phyloP scores from a whole-genome alignment of 2,888 invertebrate species.

The Trichacis sp. region DNA sequence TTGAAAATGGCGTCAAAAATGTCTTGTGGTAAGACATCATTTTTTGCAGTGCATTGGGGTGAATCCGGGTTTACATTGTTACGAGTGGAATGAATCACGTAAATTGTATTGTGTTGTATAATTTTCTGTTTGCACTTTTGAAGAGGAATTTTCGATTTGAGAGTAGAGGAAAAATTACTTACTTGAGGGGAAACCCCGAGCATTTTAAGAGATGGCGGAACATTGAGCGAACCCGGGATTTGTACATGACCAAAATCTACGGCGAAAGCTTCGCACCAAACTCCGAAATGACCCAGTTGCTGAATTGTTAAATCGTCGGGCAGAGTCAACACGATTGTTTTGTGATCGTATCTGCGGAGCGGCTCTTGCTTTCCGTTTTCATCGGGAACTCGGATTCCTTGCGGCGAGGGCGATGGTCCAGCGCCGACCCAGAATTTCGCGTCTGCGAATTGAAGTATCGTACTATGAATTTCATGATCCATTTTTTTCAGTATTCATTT shows the following conservation, averaged over 20 bases:
- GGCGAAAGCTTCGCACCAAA: constrained; percentile 94
- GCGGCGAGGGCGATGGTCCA: constrained; percentile 83
- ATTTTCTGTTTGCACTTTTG: no score
- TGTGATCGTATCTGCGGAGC: constrained; percentile 83
- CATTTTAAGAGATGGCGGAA: constrained; percentile 93
- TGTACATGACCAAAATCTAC: constrained; percentile 91
- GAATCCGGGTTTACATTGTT: no score
- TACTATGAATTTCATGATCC: not conserved
- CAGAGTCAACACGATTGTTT: constrained; percentile 89
- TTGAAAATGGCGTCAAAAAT: no score
- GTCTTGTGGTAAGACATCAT: not conserved
- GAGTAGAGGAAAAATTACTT: constrained; percentile 69
- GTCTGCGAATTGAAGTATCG: constrained; percentile 73
- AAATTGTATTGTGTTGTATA: no score
- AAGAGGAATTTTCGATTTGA: no score
- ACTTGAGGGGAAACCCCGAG: constrained; percentile 95
- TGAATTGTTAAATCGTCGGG: constrained; percentile 91
- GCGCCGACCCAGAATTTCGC: constrained; percentile 95
- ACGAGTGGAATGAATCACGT: no score
- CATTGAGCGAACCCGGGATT: constrained; percentile 81
- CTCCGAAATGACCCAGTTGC: constrained; percentile 92
- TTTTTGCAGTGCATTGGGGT: constrained; percentile 10
- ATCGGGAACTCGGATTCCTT: constrained; percentile 88
- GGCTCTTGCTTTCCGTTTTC: constrained; percentile 90
- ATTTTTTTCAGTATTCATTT: no score